Percentiles rank a stretch among this genome's conserved stretches.
Evolutionary conservation across 2,888 invertebrate genomes (phyloP).

Genomic region (Ceramica pisi): DNA sequence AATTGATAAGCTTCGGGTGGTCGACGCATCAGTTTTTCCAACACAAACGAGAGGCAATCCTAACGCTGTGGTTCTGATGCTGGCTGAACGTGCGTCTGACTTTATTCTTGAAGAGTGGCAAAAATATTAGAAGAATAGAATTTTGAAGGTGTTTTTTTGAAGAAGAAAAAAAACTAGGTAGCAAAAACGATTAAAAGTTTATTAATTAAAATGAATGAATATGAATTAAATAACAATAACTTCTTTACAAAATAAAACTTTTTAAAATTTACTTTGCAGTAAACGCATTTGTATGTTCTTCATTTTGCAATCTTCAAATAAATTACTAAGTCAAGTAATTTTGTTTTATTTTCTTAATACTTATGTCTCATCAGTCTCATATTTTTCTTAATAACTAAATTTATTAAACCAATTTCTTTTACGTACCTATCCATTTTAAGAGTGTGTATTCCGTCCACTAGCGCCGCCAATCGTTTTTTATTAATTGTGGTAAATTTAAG

Average conservation of each 20-base stretch:
- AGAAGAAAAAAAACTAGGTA: not conserved
- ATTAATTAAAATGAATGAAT: not conserved
- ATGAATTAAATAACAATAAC: not conserved
- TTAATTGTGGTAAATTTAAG: too few relatives aligned
- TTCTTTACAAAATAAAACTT: not conserved
- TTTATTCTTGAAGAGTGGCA: conserved; percentile 1
- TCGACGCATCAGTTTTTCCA: conserved; percentile 59
- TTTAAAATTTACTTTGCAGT: not conserved
- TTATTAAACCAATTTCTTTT: not conserved
- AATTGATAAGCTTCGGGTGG: conserved; percentile 45
- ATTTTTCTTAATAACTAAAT: not conserved
- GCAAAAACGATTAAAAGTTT: not conserved
- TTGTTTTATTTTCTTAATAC: not conserved
- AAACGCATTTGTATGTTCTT: not conserved
- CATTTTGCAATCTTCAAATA: not conserved
- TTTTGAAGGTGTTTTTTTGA: not conserved
- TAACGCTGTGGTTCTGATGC: conserved; percentile 35
- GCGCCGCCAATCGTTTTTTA: too few relatives aligned
- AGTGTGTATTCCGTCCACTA: too few relatives aligned
- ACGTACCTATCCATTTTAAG: too few relatives aligned
- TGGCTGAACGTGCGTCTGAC: conserved; percentile 58
- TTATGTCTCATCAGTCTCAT: not conserved
- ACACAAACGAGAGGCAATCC: conserved; percentile 52
- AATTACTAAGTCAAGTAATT: not conserved
- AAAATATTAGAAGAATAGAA: not conserved